phyloP scores from a whole-genome alignment of 2,797 vertebrate species.

The Peromyscus attwateri region DNA sequence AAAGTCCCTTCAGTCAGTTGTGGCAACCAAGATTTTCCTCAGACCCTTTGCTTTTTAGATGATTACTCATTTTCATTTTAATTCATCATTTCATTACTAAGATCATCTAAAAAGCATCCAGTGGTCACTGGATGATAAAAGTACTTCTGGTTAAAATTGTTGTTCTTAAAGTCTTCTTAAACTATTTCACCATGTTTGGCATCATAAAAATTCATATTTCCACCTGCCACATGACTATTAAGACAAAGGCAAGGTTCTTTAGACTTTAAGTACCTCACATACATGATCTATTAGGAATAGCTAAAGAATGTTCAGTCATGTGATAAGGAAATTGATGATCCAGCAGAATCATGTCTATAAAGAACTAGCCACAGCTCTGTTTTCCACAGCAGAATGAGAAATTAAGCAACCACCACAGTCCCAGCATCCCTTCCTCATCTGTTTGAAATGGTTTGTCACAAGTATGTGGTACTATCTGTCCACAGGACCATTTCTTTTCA shows the following conservation, averaged over 20 bases:
- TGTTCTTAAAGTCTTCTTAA: neutral
- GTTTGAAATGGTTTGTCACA: neutral
- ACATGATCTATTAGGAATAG: neutral
- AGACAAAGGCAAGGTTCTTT: neutral
- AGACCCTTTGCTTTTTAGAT: neutral
- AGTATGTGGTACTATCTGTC: accelerated
- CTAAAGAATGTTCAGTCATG: neutral
- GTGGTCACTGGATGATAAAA: neutral
- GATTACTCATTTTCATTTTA: neutral
- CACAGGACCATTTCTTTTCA: neutral
- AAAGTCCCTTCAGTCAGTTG: neutral
- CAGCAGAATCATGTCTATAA: neutral
- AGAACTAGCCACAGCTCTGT: neutral
- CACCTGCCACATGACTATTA: neutral
- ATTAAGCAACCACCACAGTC: neutral
- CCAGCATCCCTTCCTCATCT: neutral
- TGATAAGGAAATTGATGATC: neutral
- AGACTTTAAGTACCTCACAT: neutral
- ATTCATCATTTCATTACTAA: neutral
- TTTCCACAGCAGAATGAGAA: neutral
- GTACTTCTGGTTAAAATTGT: neutral
- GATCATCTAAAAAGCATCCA: neutral
- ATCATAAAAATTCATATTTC: neutral
- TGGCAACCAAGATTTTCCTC: neutral
- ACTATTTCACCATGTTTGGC: neutral